These are phyloP conservation scores for Todus mexicanus DNA, from an alignment of 2,797 vertebrate genomes.

Conservation along the genomic window DNA sequence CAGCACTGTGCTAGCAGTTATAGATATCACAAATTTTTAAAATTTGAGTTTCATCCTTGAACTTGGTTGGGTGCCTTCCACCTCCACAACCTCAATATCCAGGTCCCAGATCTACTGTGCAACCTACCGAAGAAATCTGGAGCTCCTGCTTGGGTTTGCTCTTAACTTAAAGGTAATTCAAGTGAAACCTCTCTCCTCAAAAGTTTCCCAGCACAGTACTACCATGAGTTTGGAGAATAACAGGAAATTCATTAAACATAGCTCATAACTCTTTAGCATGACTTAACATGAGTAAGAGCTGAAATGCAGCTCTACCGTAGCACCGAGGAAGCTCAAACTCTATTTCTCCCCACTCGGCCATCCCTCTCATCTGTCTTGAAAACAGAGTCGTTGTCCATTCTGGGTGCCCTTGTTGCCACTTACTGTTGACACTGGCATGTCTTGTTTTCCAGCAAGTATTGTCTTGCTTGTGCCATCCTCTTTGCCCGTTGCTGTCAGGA, in stretches of 20 bases:
- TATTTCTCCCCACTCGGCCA: fast-evolving
- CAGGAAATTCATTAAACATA: neutral
- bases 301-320: neutral
- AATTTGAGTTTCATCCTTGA: neutral
- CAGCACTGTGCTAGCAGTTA: neutral
- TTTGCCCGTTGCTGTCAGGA: conserved; percentile 62
- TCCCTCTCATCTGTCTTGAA: neutral
- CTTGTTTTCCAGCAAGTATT: conserved; percentile 74
- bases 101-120: neutral
- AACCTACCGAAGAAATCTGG: neutral
- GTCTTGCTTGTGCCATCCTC: conserved; percentile 68
- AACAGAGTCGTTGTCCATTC: neutral
- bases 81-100: neutral
- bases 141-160: neutral
- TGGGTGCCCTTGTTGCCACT: neutral
- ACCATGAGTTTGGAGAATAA: neutral
- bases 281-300: neutral
- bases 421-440: conserved; percentile 74
- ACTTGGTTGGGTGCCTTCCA: neutral
- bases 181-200: neutral
- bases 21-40: neutral
- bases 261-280: neutral
- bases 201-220: neutral
- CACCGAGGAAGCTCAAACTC: neutral
- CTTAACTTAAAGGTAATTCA: neutral